Evolutionary conservation across 2,888 invertebrate species (phyloP).

Genomic region (Apodemia hepburni): DNA sequence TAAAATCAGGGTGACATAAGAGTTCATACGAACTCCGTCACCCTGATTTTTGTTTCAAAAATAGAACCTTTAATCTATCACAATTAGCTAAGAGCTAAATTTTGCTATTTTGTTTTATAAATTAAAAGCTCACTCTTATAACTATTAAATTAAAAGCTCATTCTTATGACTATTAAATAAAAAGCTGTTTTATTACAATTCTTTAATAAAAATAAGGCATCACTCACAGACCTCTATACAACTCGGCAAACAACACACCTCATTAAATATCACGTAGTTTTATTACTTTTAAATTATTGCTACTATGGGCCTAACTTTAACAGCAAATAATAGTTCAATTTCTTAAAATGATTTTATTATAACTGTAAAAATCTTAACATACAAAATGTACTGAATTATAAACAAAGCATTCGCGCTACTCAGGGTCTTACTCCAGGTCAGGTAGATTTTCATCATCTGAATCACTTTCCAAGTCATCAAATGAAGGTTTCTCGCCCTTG

Average conservation of each 20-base stretch:
- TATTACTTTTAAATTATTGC: not conserved
- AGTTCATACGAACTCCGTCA: no score
- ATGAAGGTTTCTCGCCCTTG: slow-evolving; percentile 82
- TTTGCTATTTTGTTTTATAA: no score
- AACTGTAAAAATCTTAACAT: slow-evolving; percentile 75
- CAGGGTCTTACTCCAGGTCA: slow-evolving; percentile 82
- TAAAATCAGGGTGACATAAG: no score
- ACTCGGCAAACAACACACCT: slow-evolving; percentile 7
- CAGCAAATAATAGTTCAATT: slow-evolving; percentile 23
- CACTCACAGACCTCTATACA: slow-evolving; percentile 8
- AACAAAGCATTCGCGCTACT: slow-evolving; percentile 47
- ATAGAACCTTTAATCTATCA: not conserved
- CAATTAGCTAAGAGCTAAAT: no score
- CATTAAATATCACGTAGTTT: slow-evolving; percentile 5
- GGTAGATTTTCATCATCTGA: slow-evolving; percentile 91
- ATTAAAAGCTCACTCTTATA: no score
- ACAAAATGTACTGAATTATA: slow-evolving; percentile 65
- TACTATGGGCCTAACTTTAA: slow-evolving; percentile 13
- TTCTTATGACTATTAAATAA: not conserved
- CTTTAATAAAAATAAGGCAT: slow-evolving; percentile 14
- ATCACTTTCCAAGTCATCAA: slow-evolving; percentile 88
- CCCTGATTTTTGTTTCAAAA: not conserved
- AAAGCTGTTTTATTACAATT: slow-evolving; percentile 7
- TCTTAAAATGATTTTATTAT: slow-evolving; percentile 58
- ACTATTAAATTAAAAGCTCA: not conserved